Conservation (phyloP, 2,797 vertebrate species). For the Lacerta agilis region DNA sequence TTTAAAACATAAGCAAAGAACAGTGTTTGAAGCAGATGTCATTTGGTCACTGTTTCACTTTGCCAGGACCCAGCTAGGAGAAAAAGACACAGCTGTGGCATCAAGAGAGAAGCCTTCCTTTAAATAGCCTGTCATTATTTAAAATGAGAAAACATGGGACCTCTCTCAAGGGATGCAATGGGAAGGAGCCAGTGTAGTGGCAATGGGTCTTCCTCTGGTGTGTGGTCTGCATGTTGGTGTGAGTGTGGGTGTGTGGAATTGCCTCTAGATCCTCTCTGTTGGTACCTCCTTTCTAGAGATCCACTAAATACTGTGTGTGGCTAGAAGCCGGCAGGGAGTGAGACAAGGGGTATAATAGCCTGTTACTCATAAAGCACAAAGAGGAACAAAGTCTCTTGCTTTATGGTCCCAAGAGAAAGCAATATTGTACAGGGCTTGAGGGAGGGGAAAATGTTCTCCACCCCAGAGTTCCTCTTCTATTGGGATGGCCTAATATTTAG, state of each 20-base stretch:
- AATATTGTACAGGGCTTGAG: slow-evolving; percentile 65
- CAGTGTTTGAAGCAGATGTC: neutral
- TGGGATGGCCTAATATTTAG: slow-evolving; percentile 71
- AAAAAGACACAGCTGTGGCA: neutral
- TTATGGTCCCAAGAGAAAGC: slow-evolving; percentile 42
- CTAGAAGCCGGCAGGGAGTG: neutral
- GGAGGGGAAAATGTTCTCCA: slow-evolving; percentile 31
- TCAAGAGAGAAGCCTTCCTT: neutral
- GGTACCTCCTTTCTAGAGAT: neutral
- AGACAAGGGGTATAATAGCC: neutral
- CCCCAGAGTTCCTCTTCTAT: slow-evolving; percentile 31
- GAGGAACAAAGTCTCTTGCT: slow-evolving; percentile 21
- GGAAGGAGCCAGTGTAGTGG: neutral
- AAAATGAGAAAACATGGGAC: neutral
- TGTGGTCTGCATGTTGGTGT: neutral
- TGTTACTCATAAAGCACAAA: neutral
- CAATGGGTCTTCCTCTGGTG: neutral
- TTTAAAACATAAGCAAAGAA: neutral
- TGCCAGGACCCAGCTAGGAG: neutral
- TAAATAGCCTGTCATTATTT: neutral
- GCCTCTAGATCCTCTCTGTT: neutral
- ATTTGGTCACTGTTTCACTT: neutral
- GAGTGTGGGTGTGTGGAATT: neutral
- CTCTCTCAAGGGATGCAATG: neutral
- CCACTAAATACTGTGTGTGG: neutral